phyloP scores from a whole-genome alignment of 2,113 vertebrate species.

The Shinisaurus crocodilurus region DNA sequence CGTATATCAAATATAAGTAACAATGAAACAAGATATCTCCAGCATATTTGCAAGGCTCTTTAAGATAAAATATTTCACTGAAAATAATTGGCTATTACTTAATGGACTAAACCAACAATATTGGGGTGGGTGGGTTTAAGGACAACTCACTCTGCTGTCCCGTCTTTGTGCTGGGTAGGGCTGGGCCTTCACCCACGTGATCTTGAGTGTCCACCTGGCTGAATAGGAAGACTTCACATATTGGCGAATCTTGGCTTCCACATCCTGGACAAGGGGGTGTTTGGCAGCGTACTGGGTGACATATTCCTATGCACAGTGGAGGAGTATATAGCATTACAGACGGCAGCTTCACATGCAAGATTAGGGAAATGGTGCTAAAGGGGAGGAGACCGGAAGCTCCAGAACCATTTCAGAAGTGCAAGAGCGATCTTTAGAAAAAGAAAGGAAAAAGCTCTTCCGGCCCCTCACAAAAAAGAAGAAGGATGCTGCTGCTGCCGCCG shows the following conservation, averaged over 20 bases:
- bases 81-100: background rate
- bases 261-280: background rate
- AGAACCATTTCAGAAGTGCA: background rate
- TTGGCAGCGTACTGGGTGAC: constrained; percentile 52
- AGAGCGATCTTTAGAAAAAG: too few relatives aligned
- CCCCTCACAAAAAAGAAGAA: too few relatives aligned
- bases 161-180: constrained; percentile 41
- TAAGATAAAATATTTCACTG: background rate
- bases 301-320: constrained; percentile 65
- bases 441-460: too few relatives aligned
- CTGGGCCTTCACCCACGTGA: constrained; percentile 76
- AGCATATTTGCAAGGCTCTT: background rate
- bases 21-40: background rate
- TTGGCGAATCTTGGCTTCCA: constrained; percentile 64
- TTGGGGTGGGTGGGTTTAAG: too few relatives aligned
- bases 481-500: too few relatives aligned
- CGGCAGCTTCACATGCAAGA: rapidly evolving
- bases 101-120: background rate
- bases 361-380: rapidly evolving
- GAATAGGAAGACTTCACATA: constrained; percentile 67
- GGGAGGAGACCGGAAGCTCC: background rate
- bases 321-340: rapidly evolving
- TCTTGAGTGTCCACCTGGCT: constrained; percentile 79
- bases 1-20: background rate
- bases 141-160: constrained; percentile 54